A percentile compares a stretch with the other conserved stretches of the same genome.
These are phyloP conservation scores for Empis livida DNA, from an alignment of 2,888 invertebrate genomes.

Conservation along the genomic window DNA sequence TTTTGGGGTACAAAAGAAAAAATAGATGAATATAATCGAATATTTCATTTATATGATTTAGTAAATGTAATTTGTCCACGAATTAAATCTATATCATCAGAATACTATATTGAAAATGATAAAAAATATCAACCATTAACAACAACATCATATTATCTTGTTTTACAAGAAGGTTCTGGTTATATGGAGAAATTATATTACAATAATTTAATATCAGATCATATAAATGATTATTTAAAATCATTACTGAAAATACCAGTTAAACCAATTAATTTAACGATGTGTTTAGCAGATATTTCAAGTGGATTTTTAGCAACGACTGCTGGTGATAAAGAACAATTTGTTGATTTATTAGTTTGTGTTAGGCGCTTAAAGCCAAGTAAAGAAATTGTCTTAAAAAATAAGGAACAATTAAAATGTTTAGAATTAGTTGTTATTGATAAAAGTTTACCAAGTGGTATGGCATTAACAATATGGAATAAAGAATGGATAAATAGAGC, in stretches of 20 bases:
- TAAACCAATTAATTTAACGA: conserved; percentile 36
- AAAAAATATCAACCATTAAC: conserved; percentile 52
- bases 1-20: conserved; percentile 59
- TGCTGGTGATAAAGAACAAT: conserved; percentile 9
- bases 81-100: conserved; percentile 35
- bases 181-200: conserved; percentile 37
- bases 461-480: conserved; percentile 51
- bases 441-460: conserved; percentile 44
- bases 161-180: conserved; percentile 52
- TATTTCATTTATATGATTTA: conserved; percentile 54
- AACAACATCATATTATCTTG: conserved; percentile 50
- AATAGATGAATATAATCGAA: conserved; percentile 46
- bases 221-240: conserved; percentile 36
- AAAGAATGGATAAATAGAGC: conserved; percentile 53
- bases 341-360: conserved; percentile 54
- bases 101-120: conserved; percentile 36
- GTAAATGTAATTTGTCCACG: conserved; percentile 59
- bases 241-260: conserved; percentile 50
- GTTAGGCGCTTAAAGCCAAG: conserved; percentile 50
- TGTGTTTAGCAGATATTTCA: conserved; percentile 26
- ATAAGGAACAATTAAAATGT: conserved; percentile 32
- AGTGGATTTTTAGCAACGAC: conserved; percentile 8
- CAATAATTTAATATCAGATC: neutral
- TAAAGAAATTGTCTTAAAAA: conserved; percentile 40
- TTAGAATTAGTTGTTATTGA: conserved; percentile 55